A percentile compares a stretch with the other conserved stretches of the same genome.
phyloP scores from a whole-genome alignment of 2,797 vertebrate genomes.

The Spatula clypeata region DNA sequence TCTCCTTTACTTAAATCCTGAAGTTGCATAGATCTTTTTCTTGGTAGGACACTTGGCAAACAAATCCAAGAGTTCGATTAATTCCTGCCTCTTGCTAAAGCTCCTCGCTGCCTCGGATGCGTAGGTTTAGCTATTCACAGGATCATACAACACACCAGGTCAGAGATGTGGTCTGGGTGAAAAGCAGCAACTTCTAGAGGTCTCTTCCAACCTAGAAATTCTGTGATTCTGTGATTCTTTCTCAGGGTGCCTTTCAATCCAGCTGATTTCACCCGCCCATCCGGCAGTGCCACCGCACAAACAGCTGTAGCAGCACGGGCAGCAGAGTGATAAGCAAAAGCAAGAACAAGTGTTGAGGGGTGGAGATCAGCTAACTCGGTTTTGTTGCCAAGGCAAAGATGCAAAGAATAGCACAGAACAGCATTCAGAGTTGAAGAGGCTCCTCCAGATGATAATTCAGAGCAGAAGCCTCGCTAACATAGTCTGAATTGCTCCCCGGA shows the following conservation, averaged over 20 bases:
- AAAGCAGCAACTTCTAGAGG: background rate
- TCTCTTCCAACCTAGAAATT: too few species aligned
- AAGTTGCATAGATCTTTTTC: background rate
- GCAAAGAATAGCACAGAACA: slow-evolving; percentile 53
- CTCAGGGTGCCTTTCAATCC: background rate
- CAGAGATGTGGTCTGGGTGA: background rate
- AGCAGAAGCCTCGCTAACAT: slow-evolving; percentile 54
- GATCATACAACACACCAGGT: background rate
- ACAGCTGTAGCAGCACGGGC: background rate
- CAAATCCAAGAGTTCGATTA: background rate
- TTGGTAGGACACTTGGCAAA: background rate
- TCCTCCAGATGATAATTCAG: slow-evolving; percentile 63
- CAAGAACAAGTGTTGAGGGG: background rate
- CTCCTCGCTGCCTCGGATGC: background rate
- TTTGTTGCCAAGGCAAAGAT: slow-evolving; percentile 25
- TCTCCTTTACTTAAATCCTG: background rate
- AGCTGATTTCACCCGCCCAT: background rate
- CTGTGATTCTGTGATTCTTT: background rate
- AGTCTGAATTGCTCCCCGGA: slow-evolving; percentile 59
- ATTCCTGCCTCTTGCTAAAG: background rate
- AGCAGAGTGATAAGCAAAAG: background rate
- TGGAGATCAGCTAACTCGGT: background rate
- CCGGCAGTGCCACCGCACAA: background rate
- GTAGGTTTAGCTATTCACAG: background rate
- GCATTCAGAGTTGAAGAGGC: slow-evolving; percentile 48